Percentiles rank a stretch among this genome's conserved stretches.
Evolutionary conservation across 2,888 invertebrate genomes (phyloP).

Genomic region (Platynereis dumerilii): DNA sequence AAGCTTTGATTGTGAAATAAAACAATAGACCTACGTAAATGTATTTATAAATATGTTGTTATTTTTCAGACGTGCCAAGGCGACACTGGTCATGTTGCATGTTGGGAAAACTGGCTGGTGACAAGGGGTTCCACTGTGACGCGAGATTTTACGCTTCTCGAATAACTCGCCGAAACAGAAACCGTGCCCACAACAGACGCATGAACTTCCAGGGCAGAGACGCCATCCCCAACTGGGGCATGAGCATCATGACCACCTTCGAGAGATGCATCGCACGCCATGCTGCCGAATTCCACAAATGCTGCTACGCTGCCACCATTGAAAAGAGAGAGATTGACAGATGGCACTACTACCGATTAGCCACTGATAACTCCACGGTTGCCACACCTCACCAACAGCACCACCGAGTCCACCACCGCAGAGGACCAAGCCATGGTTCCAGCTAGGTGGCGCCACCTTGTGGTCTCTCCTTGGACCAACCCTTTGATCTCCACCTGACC

Average conservation of each 20-base stretch:
- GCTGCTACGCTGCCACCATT: conserved; percentile 47
- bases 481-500: no score
- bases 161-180: conserved; percentile 44
- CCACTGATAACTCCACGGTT: neutral
- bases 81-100: conserved; percentile 50
- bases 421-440: neutral
- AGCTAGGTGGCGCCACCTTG: no score
- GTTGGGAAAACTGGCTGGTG: conserved; percentile 53
- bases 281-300: conserved; percentile 48
- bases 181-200: conserved; percentile 50
- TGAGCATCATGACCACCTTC: conserved; percentile 47
- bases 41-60: no score
- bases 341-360: conserved; percentile 30
- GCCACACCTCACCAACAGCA: neutral
- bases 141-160: conserved; percentile 47
- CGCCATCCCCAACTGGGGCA: conserved; percentile 39
- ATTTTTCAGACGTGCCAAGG: conserved; percentile 37
- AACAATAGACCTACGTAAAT: no score
- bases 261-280: conserved; percentile 44
- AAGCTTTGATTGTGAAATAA: no score
- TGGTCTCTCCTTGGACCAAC: no score
- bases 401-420: neutral
- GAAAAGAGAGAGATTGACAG: conserved; percentile 31
- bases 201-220: conserved; percentile 44
- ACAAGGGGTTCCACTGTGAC: conserved; percentile 56